Conservation (phyloP, 1,140 invertebrate genomes). For the Cydia strobilella region DNA sequence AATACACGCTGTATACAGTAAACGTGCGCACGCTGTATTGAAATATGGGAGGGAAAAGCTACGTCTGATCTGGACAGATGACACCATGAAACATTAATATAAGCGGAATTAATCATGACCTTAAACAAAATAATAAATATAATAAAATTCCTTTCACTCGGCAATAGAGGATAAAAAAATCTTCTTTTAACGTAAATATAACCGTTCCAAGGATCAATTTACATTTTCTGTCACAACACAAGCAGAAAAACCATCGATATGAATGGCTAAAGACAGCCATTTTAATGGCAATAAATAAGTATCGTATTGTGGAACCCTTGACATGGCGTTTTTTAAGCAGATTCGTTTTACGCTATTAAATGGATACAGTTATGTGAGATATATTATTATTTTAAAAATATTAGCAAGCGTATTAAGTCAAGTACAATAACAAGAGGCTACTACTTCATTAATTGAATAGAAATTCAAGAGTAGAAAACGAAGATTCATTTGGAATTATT, state of each 20-base stretch:
- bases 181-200: conserved; percentile 22
- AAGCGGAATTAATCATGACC: too few species aligned
- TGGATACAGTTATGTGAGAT: background rate
- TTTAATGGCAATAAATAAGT: conserved; percentile 60
- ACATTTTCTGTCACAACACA: conserved; percentile 61
- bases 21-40: too few species aligned
- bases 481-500: too few species aligned
- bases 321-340: conserved; percentile 33
- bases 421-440: too few species aligned
- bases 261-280: conserved; percentile 52
- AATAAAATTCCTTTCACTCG: conserved; percentile 19
- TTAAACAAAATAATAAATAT: background rate
- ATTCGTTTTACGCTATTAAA: background rate
- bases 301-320: conserved; percentile 51
- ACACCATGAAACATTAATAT: too few species aligned
- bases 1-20: too few species aligned
- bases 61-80: too few species aligned
- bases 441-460: too few species aligned
- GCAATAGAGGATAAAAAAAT: background rate
- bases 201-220: conserved; percentile 40
- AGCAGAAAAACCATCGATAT: conserved; percentile 57
- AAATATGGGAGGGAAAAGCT: too few species aligned
- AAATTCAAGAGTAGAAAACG: too few species aligned
- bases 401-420: too few species aligned
- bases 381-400: too few species aligned